phyloP scores from a whole-genome alignment of 2,113 vertebrate genomes.

The Notothenia rossii region DNA sequence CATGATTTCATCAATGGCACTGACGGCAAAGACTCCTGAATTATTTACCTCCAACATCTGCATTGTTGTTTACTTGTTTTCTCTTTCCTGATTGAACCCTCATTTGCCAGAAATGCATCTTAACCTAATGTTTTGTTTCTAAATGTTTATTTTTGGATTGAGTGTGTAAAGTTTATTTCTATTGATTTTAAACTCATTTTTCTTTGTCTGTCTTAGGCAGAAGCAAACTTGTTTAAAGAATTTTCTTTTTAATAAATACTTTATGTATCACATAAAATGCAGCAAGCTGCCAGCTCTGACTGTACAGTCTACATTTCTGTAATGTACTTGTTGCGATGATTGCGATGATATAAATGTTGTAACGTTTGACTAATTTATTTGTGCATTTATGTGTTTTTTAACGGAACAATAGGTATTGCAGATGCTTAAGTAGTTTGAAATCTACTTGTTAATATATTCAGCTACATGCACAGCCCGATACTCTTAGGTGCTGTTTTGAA shows the following conservation, averaged over 20 bases:
- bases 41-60: constrained; percentile 63
- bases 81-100: constrained; percentile 21
- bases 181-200: background rate
- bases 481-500: background rate
- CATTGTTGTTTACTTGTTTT: constrained; percentile 55
- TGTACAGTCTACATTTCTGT: background rate
- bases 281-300: background rate
- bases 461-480: background rate
- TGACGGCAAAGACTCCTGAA: constrained; percentile 27
- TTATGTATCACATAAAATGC: background rate
- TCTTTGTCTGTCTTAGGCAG: background rate
- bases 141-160: background rate
- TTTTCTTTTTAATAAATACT: background rate
- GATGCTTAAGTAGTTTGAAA: background rate
- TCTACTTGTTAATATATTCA: background rate
- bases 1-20: constrained; percentile 30
- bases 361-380: constrained; percentile 7
- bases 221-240: background rate
- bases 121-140: constrained; percentile 10
- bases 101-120: constrained; percentile 4
- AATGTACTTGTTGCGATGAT: background rate
- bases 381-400: background rate
- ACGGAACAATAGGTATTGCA: too few relatives aligned
- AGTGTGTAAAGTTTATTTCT: background rate
- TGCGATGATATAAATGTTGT: background rate